Conservation (phyloP, 2,113 vertebrate species). For the Bucco capensis region DNA sequence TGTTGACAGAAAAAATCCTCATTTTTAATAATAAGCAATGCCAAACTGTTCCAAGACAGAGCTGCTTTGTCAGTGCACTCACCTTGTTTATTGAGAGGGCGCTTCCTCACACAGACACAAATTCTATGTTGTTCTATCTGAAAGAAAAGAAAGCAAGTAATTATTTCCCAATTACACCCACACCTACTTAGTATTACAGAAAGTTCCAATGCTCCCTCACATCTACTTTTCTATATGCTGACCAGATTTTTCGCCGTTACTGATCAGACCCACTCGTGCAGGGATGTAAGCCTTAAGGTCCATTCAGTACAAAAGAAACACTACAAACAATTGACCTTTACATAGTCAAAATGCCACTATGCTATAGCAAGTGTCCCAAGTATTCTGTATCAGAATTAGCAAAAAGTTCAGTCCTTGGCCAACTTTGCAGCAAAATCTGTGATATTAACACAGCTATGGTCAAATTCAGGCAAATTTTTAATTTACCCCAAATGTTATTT, state of each 20-base stretch:
- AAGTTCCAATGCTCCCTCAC: accelerated
- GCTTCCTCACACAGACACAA: constrained; percentile 94
- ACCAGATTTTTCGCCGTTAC: neutral
- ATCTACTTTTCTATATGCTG: neutral
- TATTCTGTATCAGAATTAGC: neutral
- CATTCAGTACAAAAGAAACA: neutral
- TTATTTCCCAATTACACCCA: neutral
- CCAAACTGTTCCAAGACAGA: neutral
- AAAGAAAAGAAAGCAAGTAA: neutral
- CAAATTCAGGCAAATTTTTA: neutral
- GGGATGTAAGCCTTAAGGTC: neutral
- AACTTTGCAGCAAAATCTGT: neutral
- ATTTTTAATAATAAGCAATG: neutral
- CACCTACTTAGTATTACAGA: neutral
- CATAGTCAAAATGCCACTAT: neutral
- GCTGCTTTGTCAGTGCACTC: neutral
- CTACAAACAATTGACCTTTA: neutral
- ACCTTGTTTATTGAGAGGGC: constrained; percentile 93
- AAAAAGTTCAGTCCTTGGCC: neutral
- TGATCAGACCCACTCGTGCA: neutral
- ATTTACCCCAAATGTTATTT: neutral
- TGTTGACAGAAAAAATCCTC: constrained; percentile 54
- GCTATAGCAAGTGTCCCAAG: neutral
- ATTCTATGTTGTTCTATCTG: constrained; percentile 88
- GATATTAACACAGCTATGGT: accelerated